Conservation (phyloP, 2,888 invertebrate species). For the Drosophila diplacantha region DNA sequence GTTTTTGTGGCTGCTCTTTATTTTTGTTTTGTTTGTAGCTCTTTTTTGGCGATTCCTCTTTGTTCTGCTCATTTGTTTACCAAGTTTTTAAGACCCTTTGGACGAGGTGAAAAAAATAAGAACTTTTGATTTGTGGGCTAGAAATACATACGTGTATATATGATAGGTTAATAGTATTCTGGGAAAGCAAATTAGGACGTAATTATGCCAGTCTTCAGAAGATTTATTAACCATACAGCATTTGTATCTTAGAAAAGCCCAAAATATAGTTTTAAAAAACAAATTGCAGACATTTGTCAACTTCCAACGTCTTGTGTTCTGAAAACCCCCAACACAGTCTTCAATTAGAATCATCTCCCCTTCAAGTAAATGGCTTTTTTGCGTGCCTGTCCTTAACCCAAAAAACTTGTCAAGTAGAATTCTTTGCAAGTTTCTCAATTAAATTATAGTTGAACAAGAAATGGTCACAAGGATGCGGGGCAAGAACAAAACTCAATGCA, state of each 20-base stretch:
- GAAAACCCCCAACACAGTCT: background rate
- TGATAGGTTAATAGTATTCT: conserved; percentile 18
- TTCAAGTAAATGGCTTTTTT: conserved; percentile 26
- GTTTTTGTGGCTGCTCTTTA: conserved; percentile 28
- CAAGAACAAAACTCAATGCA: conserved; percentile 15
- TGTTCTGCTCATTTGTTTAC: conserved; percentile 62
- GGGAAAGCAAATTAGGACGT: background rate
- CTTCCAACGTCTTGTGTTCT: background rate
- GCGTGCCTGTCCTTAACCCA: conserved; percentile 35
- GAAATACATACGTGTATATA: background rate
- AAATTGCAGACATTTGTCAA: conserved; percentile 1
- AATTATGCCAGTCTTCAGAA: background rate
- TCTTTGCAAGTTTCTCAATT: conserved; percentile 22
- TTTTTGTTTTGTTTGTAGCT: conserved; percentile 32
- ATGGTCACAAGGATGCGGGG: conserved; percentile 25
- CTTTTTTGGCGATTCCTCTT: conserved; percentile 47
- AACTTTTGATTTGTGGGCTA: conserved; percentile 25
- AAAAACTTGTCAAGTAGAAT: conserved; percentile 17
- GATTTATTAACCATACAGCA: background rate
- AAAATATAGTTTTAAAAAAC: background rate
- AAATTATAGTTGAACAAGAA: conserved; percentile 31
- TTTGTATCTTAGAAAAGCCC: background rate
- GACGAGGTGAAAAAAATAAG: conserved; percentile 19
- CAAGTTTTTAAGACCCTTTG: conserved; percentile 48
- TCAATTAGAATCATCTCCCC: conserved; percentile 1